A percentile compares a stretch with the other conserved stretches of the same genome.
Conservation (phyloP, 2,797 vertebrate species). For the Danio choprae region DNA sequence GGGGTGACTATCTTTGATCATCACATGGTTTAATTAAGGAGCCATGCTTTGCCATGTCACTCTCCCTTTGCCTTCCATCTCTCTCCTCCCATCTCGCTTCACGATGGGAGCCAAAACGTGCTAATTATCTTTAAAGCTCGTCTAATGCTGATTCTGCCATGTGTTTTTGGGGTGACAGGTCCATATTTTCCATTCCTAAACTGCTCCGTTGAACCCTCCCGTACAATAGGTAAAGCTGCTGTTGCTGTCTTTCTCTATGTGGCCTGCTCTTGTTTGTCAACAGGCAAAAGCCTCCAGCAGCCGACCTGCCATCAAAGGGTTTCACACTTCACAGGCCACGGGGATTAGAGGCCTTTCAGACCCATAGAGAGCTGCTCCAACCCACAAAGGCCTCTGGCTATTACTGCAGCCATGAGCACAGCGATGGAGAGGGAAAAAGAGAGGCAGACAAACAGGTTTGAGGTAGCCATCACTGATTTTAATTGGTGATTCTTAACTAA, state of each 20-base stretch:
- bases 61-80: constrained; percentile 61
- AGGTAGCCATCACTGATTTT: constrained; percentile 13
- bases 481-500: background rate
- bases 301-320: constrained; percentile 83
- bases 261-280: constrained; percentile 79
- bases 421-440: constrained; percentile 68
- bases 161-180: constrained; percentile 67
- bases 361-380: constrained; percentile 79
- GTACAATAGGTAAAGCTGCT: constrained; percentile 26
- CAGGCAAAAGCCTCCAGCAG: constrained; percentile 79
- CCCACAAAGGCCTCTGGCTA: constrained; percentile 83
- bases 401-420: constrained; percentile 76
- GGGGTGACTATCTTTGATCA: constrained; percentile 78
- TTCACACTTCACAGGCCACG: constrained; percentile 85
- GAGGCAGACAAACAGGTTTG: constrained; percentile 52
- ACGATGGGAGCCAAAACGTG: constrained; percentile 20
- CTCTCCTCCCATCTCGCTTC: constrained; percentile 7
- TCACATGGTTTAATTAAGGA: constrained; percentile 79
- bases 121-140: constrained; percentile 74
- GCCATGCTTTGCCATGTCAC: constrained; percentile 51
- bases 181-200: constrained; percentile 77
- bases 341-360: constrained; percentile 84
- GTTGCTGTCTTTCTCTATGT: constrained; percentile 29
- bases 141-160: constrained; percentile 78
- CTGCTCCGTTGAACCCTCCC: constrained; percentile 35